phyloP scores from a whole-genome alignment of 2,113 vertebrate genomes.

The Taxidea taxus region DNA sequence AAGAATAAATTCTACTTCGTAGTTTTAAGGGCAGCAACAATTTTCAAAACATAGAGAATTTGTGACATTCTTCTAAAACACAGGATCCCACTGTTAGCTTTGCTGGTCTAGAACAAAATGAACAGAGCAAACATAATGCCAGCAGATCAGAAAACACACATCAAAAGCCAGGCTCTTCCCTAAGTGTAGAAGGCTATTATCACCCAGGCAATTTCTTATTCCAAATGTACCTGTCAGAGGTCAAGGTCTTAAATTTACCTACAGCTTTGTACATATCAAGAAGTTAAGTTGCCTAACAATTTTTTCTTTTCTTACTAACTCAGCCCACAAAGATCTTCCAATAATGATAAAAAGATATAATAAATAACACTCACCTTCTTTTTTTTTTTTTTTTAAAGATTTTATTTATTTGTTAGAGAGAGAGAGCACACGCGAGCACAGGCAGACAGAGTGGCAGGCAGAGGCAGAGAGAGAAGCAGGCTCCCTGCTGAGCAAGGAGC shows the following conservation, averaged over 20 bases:
- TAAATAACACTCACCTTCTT: background rate
- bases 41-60: background rate
- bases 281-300: background rate
- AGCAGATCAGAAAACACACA: background rate
- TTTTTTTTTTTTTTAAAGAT: too few relatives aligned
- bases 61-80: background rate
- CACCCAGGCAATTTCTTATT: background rate
- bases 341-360: background rate
- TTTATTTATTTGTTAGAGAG: too few relatives aligned
- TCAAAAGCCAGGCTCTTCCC: background rate
- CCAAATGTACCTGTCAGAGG: background rate
- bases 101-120: background rate
- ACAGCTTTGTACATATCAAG: background rate
- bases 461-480: too few relatives aligned
- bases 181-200: background rate
- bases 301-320: constrained; percentile 25
- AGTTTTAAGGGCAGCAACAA: background rate
- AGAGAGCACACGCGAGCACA: too few relatives aligned
- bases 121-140: background rate
- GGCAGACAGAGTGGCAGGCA: too few relatives aligned
- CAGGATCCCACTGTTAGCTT: background rate
- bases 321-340: background rate
- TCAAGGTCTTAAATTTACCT: background rate
- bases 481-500: too few relatives aligned
- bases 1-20: background rate